Evolutionary conservation across 2,888 invertebrate species (phyloP), one percentile per base, ranked within the genome.

Genomic region (Coecobrya sp.): DNA sequence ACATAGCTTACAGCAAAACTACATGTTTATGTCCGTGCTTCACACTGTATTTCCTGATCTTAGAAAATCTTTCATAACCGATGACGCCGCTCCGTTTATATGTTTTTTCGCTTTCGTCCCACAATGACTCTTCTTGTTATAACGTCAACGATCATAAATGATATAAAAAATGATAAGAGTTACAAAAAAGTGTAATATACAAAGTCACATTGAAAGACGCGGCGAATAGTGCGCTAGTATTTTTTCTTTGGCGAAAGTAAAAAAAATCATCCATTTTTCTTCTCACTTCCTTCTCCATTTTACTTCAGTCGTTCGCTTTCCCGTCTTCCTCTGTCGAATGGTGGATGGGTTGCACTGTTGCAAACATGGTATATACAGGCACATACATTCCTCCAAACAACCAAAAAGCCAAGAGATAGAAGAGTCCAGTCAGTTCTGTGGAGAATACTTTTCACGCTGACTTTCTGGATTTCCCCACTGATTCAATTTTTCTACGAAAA

Each of bases 381-480:
- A 65, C 25, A 27, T 0, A 2, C 0, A 65, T 25, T 27, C 16
- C 8, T 7, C 0, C 65, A 65, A 22, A 65, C 65, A 65, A 65
- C 25, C 4, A 36, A 36, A 16, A 70, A 8, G 3, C 27, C 62
- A 82, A 52, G 27, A 36, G 68, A 70, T 30, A 70, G 86, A 70
- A 2, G 27, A 27, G 65, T 36, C 36, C 36, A 36, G 36, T 36
- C 36, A 16, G 36, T 70, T 70, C 68, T 70, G 68, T 36, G 7
- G 70, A 73, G 89, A 89, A 85, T 85, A 73, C 73, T 30, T 45
- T 89, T 89, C 68, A 90, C 36, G 62, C 70, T 85, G 89, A 90
- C 84, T 90, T 90, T 76, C n/a, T 73, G 89, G 84, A 90, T 90
- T 90, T 90, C 85, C 89, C 89, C 59, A 76, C 68, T 85, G 89